phyloP scores from a whole-genome alignment of 2,888 invertebrate genomes.

The Minunthozetes semirufus region DNA sequence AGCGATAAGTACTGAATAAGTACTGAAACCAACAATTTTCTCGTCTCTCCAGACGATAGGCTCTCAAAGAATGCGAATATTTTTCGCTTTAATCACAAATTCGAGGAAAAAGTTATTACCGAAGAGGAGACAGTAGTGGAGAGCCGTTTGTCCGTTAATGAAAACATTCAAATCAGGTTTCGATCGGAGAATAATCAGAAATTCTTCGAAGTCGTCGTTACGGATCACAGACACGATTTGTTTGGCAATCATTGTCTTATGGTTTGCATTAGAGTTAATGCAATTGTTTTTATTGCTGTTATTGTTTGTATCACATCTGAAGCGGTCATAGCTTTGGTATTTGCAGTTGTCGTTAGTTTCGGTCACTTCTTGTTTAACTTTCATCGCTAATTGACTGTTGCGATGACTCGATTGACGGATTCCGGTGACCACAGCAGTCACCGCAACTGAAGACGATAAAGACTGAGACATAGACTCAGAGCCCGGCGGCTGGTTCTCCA shows the following conservation, averaged over 20 bases:
- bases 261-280: background rate
- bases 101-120: constrained; percentile 29
- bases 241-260: constrained; percentile 32
- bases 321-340: constrained; percentile 6
- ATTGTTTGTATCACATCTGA: constrained; percentile 10
- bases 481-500: constrained; percentile 4
- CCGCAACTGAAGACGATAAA: background rate
- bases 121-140: constrained; percentile 37
- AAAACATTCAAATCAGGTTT: constrained; percentile 39
- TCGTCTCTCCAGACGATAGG: background rate
- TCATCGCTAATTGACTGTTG: constrained; percentile 14
- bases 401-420: background rate
- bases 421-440: background rate
- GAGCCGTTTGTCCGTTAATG: constrained; percentile 39
- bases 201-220: constrained; percentile 34
- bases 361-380: constrained; percentile 7
- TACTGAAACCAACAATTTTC: constrained; percentile 18
- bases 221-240: constrained; percentile 34
- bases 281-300: constrained; percentile 18
- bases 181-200: constrained; percentile 24
- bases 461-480: background rate
- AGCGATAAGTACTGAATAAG: too few relatives aligned
- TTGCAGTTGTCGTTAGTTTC: constrained; percentile 11
- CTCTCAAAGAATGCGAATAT: background rate
- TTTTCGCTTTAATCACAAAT: too few relatives aligned